phyloP scores from a whole-genome alignment of 2,888 invertebrate species.

The Agelastica alni region DNA sequence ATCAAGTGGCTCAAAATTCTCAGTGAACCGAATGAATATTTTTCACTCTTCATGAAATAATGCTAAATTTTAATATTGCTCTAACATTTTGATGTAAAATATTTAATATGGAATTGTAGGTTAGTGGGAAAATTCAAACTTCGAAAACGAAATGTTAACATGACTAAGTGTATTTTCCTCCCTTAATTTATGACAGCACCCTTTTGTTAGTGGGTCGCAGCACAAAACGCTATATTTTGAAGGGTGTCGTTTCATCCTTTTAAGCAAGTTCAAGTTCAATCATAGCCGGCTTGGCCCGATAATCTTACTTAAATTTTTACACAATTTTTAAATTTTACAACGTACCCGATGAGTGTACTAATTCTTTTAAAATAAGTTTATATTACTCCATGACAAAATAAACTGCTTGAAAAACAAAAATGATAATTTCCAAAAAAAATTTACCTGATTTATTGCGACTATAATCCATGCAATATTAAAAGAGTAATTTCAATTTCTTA shows the following conservation, averaged over 20 bases:
- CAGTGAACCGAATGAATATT: not conserved
- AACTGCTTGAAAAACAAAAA: too few species aligned
- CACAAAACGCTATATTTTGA: conserved; percentile 18
- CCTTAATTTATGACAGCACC: conserved; percentile 20
- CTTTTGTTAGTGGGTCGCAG: conserved; percentile 26
- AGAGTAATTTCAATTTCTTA: too few species aligned
- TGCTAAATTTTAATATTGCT: not conserved
- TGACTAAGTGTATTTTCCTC: conserved; percentile 11
- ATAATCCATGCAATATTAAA: too few species aligned
- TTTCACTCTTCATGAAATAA: not conserved
- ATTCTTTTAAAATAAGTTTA: too few species aligned
- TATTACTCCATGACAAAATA: too few species aligned
- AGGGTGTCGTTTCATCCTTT: conserved; percentile 25
- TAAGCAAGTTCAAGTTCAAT: conserved; percentile 28
- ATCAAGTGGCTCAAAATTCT: not conserved
- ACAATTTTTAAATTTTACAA: too few species aligned
- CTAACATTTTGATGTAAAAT: not conserved
- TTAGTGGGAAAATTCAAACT: conserved; percentile 14
- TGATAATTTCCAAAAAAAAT: too few species aligned
- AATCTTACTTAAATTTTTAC: too few species aligned
- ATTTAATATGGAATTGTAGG: conserved; percentile 6
- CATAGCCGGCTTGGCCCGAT: not conserved
- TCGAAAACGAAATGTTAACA: conserved; percentile 13
- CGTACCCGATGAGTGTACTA: too few species aligned
- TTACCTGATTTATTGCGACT: too few species aligned